Percentiles rank a stretch among this genome's conserved stretches.
Evolutionary conservation across 1,140 invertebrate genomes (phyloP).

Genomic region (Calephelis nemesis): DNA sequence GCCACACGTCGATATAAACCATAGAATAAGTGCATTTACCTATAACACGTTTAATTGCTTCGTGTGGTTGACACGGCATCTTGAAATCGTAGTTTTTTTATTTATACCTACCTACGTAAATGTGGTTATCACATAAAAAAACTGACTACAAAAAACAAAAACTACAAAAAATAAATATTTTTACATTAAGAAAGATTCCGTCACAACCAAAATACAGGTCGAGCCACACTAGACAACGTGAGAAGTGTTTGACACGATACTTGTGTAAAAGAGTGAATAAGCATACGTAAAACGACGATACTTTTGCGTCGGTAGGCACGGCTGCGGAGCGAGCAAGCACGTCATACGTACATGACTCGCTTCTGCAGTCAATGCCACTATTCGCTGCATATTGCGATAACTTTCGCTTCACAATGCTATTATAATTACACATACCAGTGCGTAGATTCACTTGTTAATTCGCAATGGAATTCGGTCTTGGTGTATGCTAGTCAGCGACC

Average conservation of each 20-base stretch:
- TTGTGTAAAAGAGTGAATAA: conserved; percentile 20
- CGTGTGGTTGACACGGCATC: too few relatives aligned
- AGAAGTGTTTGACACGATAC: neutral
- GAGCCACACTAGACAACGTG: too few relatives aligned
- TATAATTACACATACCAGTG: conserved; percentile 20
- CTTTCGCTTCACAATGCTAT: conserved; percentile 42
- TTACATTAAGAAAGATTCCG: too few relatives aligned
- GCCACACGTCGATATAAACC: too few relatives aligned
- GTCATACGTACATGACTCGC: conserved; percentile 42
- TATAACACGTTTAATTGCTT: too few relatives aligned
- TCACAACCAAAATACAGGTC: too few relatives aligned
- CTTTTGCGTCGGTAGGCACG: conserved; percentile 27
- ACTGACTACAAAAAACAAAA: too few relatives aligned
- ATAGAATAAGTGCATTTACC: too few relatives aligned
- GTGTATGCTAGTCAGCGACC: conserved; percentile 2
- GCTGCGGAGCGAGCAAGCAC: conserved; percentile 32
- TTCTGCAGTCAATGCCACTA: conserved; percentile 52
- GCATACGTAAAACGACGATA: conserved; percentile 34
- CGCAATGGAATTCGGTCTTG: conserved; percentile 3
- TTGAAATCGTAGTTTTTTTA: too few relatives aligned
- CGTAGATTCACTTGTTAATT: conserved; percentile 8
- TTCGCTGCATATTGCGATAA: conserved; percentile 38
- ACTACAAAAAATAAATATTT: too few relatives aligned
- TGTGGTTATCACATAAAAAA: too few relatives aligned
- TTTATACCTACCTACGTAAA: too few relatives aligned